Base-by-base conservation (phyloP, 2,888 invertebrate species). In the Cryptocephalus primarius region DNA sequence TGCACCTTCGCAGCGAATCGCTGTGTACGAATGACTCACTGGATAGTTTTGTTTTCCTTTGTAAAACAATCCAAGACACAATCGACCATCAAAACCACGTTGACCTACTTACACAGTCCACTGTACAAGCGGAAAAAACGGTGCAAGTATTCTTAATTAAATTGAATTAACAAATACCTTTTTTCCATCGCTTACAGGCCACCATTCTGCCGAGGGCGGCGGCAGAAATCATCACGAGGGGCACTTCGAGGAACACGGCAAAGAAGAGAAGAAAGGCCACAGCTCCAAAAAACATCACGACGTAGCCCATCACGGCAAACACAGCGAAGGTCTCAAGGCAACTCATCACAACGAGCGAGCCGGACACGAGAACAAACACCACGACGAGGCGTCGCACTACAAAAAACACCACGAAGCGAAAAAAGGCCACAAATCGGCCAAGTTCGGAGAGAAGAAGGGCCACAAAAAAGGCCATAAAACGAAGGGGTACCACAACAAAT, bases 401-500 rank as follows among this genome's bases (percentile, higher is more conserved):
- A 81, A 80, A 1, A 74, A 76, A 43, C 80, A 82, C 51, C 80
- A 83, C 52, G 81, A 83, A 57, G 78, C 44, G 32, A 82, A 80
- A 4, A 79, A 82, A 52, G 82, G 82, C 0, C 78, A 79, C 44
- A 79, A 83, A 55, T 80, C 79, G 0, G 77, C 79, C 0, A 80
- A 83, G 62, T 84, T 82, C 51, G 82, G 79, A 1, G 83, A 85
- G 65, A 84, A 84, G 61, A 82, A 83, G 53, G 85, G 83, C 0
- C 85, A 85, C 63, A 85, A 84, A 62, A 83, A 83, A 58, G 85
- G 85, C 4, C 83, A 85, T 61, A 84, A 84, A 64, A 83, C 83
- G 1, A 83, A 82, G 66, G 85, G 85, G 0, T 85, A 82, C 68
- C 85, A 86, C 71, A 83, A 86, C 70, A 83, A 83, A 56, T 82